Base-by-base conservation (phyloP, 2,113 vertebrate species). In the Sinosuthora webbiana region DNA sequence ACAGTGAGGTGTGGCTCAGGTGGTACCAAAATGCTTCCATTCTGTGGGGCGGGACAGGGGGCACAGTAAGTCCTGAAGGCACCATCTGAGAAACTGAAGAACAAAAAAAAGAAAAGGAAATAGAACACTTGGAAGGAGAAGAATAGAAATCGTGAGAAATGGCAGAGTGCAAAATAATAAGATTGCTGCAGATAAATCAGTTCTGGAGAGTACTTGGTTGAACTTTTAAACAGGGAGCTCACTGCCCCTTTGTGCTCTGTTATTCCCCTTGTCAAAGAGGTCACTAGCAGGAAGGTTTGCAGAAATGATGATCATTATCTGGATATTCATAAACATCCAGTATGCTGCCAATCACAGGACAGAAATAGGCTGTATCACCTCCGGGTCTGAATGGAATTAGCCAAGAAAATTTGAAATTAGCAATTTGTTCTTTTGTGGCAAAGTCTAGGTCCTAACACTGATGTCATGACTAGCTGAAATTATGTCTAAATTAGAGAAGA, bases 31-130 rank as follows among this genome's bases (percentile, higher is more conserved):
- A 59, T 18, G 25, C 16, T 70, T 45, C 55, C 52, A 86, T 9
- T 25, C 30, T 4, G 1, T 1, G 1, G 42, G 45, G 33, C 49
- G 79, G 27, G 18, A 49, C 4, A 2, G 10, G 2, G 3, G 18
- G 21, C 31, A 24, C 1, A 7, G 30, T 11, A 64, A 80, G 16
- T 65, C 47, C 37, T 77, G 55, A 79, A 42, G n/a, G n/a, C 1
- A 3, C 31, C 12, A 1, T 18, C 57, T 70, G n/a, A 89, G 41
- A 39, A 90, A 64, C 2, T 33, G 35, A 87, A 81, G 30, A 67
- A 55, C 8, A 68, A 47, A 68, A 47, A n/a, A 86, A 24, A 79
- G 31, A 71, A 95, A 89, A 76, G 13, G 16, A 95, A 83, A 63
- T 3, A 53, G 22, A 76, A 73, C 20, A 25, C n/a, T 59, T 68